Conservation (phyloP, 2,797 vertebrate genomes). For the Sparus aurata region DNA sequence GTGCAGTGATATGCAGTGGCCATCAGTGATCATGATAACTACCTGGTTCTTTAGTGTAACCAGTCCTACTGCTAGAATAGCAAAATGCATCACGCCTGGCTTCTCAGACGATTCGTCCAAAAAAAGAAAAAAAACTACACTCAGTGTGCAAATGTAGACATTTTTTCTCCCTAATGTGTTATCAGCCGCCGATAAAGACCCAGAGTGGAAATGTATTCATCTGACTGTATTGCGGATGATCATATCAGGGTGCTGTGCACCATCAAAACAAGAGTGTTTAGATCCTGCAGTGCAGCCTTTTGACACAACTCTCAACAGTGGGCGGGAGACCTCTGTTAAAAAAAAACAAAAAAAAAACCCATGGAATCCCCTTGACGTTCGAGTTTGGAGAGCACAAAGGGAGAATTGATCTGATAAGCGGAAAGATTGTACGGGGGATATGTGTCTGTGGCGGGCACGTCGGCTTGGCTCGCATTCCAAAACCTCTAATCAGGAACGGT, state of each 20-base stretch:
- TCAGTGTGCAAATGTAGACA: background rate
- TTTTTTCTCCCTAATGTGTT: background rate
- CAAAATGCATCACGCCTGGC: slow-evolving; percentile 14
- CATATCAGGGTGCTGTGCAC: background rate
- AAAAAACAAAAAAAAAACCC: slow-evolving; percentile 19
- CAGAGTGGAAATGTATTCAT: slow-evolving; percentile 18
- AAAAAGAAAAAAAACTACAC: background rate
- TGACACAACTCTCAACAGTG: slow-evolving; percentile 17
- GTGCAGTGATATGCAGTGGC: slow-evolving; percentile 28
- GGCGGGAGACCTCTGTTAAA: slow-evolving; percentile 7
- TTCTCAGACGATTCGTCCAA: background rate
- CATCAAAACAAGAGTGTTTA: slow-evolving; percentile 17
- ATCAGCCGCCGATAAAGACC: slow-evolving; percentile 10
- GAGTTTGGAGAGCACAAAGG: slow-evolving; percentile 36
- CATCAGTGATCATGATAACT: slow-evolving; percentile 29
- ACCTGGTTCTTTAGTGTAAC: slow-evolving; percentile 6
- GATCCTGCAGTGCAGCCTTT: slow-evolving; percentile 36
- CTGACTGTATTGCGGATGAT: slow-evolving; percentile 13
- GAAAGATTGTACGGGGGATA: slow-evolving; percentile 32
- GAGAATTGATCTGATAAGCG: slow-evolving; percentile 63
- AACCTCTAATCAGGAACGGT: slow-evolving; percentile 65
- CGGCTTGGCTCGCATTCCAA: slow-evolving; percentile 49
- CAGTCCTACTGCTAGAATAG: background rate
- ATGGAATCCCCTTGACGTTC: slow-evolving; percentile 51
- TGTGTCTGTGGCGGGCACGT: slow-evolving; percentile 27